Evolutionary conservation across 1,140 invertebrate species (phyloP).

Genomic region (Choristoneura fumiferana): DNA sequence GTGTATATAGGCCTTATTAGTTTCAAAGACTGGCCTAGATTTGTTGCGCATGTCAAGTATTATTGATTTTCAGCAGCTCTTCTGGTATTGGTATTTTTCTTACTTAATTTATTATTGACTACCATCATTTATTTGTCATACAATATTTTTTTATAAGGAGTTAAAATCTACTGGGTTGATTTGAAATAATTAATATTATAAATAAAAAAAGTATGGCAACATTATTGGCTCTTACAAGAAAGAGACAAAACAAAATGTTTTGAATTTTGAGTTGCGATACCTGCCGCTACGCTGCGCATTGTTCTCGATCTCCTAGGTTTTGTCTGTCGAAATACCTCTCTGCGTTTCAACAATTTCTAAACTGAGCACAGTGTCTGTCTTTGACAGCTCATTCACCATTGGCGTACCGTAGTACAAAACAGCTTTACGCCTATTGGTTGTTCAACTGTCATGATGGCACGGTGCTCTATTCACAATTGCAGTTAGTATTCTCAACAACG

Average conservation of each 20-base stretch:
- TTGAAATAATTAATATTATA: not conserved
- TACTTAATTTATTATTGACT: not conserved
- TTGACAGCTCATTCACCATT: constrained; percentile 12
- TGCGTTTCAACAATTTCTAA: not conserved
- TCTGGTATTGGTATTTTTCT: constrained; percentile 1
- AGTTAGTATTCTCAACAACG: constrained; percentile 27
- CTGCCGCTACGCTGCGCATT: constrained; percentile 13
- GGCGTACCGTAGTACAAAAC: not conserved
- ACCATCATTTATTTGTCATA: not conserved
- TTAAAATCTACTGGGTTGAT: not conserved
- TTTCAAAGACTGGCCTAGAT: constrained; percentile 58
- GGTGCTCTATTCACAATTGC: constrained; percentile 3
- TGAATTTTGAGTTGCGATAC: constrained; percentile 13
- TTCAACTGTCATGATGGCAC: not conserved
- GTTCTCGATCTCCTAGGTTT: constrained; percentile 6
- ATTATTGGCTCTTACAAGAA: not conserved
- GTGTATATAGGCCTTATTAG: constrained; percentile 16
- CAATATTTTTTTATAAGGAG: not conserved
- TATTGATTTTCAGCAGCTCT: constrained; percentile 54
- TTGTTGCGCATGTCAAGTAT: constrained; percentile 67
- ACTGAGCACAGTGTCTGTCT: not conserved
- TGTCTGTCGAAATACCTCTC: constrained; percentile 9
- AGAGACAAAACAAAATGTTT: constrained; percentile 7
- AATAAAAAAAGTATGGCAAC: not conserved
- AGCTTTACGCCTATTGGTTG: not conserved